Evolutionary conservation across 2,888 invertebrate species (phyloP).

Genomic region (Lydus trimaculatus): DNA sequence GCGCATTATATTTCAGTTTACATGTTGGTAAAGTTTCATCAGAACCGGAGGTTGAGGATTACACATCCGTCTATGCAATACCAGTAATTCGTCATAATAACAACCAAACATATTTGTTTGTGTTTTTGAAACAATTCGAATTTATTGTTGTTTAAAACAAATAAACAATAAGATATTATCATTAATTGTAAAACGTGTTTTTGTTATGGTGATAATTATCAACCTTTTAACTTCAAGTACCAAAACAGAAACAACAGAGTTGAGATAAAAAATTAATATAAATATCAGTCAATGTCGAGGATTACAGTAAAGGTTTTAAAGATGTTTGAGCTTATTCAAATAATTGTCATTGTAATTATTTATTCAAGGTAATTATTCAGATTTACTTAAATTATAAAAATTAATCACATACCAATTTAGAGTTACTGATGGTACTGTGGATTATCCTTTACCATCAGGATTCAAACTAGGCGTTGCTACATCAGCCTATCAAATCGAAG

Average conservation of each 20-base stretch:
- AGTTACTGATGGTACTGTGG: background rate
- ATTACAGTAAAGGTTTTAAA: background rate
- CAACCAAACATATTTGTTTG: too few relatives aligned
- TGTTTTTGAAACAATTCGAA: too few relatives aligned
- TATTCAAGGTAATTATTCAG: background rate
- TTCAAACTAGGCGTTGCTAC: constrained; percentile 48
- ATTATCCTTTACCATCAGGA: constrained; percentile 32
- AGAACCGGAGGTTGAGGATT: too few relatives aligned
- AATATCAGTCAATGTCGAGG: background rate
- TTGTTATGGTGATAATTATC: background rate
- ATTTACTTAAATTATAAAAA: background rate
- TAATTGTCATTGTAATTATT: background rate
- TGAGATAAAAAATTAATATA: background rate
- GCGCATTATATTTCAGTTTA: too few relatives aligned
- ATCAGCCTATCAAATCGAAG: constrained; percentile 49
- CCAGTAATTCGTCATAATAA: too few relatives aligned
- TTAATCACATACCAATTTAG: background rate
- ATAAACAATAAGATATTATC: too few relatives aligned
- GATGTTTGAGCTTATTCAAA: background rate
- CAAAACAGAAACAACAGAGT: background rate
- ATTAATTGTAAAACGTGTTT: too few relatives aligned
- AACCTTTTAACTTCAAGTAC: background rate
- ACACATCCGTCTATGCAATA: too few relatives aligned
- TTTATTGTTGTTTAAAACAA: too few relatives aligned
- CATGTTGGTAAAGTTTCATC: too few relatives aligned